Conservation (phyloP, 2,797 vertebrate species). For the Buceros bicornis region DNA sequence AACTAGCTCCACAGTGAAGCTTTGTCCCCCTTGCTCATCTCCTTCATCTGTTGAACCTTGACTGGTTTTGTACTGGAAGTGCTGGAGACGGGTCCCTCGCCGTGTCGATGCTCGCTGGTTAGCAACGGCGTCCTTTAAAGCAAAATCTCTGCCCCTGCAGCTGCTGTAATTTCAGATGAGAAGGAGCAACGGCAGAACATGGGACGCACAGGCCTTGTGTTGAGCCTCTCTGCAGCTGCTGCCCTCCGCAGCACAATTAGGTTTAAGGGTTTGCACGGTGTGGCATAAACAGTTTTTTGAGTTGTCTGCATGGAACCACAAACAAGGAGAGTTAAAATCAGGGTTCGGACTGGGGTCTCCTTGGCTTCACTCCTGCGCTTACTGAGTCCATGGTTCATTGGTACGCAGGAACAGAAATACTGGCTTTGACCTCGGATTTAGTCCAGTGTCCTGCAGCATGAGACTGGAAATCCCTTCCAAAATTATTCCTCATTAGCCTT, state of each 20-base stretch:
- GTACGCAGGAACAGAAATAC: not conserved
- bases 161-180: not conserved
- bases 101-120: not conserved
- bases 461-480: not conserved
- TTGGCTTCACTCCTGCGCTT: not conserved
- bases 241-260: not conserved
- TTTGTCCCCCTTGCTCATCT: not conserved
- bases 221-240: constrained; percentile 12
- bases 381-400: not conserved
- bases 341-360: not conserved
- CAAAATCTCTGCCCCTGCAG: not conserved
- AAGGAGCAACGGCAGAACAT: not conserved
- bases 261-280: not conserved
- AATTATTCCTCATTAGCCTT: not conserved
- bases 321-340: not conserved
- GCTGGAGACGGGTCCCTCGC: not conserved
- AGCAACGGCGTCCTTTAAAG: not conserved
- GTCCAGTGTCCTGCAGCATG: not conserved
- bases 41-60: not conserved
- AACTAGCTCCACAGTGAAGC: not conserved
- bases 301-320: not conserved
- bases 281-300: constrained; percentile 11
- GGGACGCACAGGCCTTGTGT: not conserved
- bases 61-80: not conserved
- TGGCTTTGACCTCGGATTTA: not conserved